Evolutionary conservation across 2,797 vertebrate genomes (phyloP), one percentile per base, ranked within the genome.

Genomic region (Malacoraja senta): DNA sequence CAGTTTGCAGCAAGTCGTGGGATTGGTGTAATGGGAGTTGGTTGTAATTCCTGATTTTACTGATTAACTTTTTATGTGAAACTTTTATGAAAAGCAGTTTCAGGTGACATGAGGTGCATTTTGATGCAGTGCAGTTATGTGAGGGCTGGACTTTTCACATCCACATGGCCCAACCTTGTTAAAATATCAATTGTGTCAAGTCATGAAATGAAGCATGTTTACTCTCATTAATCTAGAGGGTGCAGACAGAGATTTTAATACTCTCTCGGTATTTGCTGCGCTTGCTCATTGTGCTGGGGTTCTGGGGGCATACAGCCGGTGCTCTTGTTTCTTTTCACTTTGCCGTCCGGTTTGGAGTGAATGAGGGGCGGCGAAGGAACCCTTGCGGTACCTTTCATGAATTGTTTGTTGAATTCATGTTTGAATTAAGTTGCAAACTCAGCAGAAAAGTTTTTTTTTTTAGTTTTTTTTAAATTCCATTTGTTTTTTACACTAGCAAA

Each of bases 81-180:
- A 92, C 90, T 92, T 92, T 92, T 92, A 92, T 92, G 90, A 92
- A 74, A 92, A 92, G 90, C 90, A 92, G 90, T 92, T 92, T 92
- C 90, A 92, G 90, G 71, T 92, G 90, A 92, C 90, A 53, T 92
- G 90, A 71, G 38, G 90, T 92, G 90, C 71, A 92, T 92, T 92
- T 88, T 92, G 90, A 92, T 74, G 72, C 71, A 92, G 71, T 92
- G 35, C 90, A 92, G 90, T 58, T 92, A 74, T 44, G 58, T 76
- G 26, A 92, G 72, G 76, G 90, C 68, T 72, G 72, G 65, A 58
- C 90, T 53, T 29, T 92, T 44, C 68, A 92, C 90, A 29, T 92
- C 68, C 71, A 92, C 71, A 92, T 92, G 90, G 90, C 90, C 68
- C 90, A 53, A 24, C 35, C 71, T 92, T 92, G 68, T 92, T 92